Percentiles rank a stretch among this genome's conserved stretches.
Conservation (phyloP, 1,140 invertebrate species). For the Hycleus phaleratus region DNA sequence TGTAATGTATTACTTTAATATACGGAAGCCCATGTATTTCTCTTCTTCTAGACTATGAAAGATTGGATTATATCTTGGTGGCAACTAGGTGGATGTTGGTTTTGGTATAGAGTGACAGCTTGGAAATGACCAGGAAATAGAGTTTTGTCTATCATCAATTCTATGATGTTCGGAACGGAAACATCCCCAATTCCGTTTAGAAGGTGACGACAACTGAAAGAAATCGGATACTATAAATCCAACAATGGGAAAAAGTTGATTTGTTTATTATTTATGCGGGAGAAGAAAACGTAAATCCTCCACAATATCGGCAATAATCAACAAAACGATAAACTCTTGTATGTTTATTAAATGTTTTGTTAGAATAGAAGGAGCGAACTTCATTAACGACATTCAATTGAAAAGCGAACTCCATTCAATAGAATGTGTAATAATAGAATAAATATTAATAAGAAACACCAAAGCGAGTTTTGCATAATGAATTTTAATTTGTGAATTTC, state of each 20-base stretch:
- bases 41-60: background rate
- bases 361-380: too few relatives aligned
- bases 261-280: too few relatives aligned
- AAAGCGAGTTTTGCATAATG: conserved; percentile 11
- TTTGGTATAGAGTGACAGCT: conserved; percentile 5
- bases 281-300: too few relatives aligned
- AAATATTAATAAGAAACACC: conserved; percentile 11
- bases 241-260: too few relatives aligned
- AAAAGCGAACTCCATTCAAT: background rate
- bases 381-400: too few relatives aligned
- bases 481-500: background rate
- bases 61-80: conserved; percentile 15
- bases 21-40: too few relatives aligned
- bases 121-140: conserved; percentile 24
- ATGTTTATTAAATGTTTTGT: too few relatives aligned
- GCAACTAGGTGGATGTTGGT: conserved; percentile 3
- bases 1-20: too few relatives aligned
- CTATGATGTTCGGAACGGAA: conserved; percentile 14
- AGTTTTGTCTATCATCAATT: conserved; percentile 24
- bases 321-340: too few relatives aligned
- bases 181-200: background rate
- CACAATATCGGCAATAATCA: too few relatives aligned
- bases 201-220: too few relatives aligned
- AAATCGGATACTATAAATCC: too few relatives aligned
- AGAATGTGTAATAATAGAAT: conserved; percentile 10